Base-by-base conservation (phyloP, 2,113 vertebrate species). In the Panurus biarmicus region DNA sequence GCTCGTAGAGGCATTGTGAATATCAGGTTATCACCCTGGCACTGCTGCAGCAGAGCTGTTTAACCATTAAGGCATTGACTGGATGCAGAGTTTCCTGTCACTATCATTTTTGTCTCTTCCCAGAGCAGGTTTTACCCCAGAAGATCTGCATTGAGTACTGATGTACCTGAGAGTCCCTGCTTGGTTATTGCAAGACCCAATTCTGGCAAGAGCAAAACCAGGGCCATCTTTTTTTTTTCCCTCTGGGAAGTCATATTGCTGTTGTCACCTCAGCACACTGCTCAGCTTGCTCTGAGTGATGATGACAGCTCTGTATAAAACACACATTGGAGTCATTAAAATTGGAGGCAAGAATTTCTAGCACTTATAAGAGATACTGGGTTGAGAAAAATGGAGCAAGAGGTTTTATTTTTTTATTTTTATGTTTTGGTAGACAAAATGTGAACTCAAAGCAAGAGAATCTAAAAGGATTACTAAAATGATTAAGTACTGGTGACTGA, bases 1-100 rank as follows among this genome's bases (percentile, higher is more conserved):
- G 18, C 25, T 90, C 0, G 0, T n/a, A 24, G 38, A 57, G 15
- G 12, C 0, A 5, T 47, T 3, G 1, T 73, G 50, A 65, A n/a
- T 66, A 70, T 9, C 3, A 3, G 13, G 9, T 33, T 60, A 53
- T 65, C 9, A 36, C 12, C 15, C 24, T 11, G 12, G 33, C 47
- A 54, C 25, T 78, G 36, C 31, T 78, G 57, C 57, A 56, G 38
- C 38, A 56, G 44, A 50, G 44, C 21, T 86, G 25, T 71, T 80
- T 51, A 65, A 40, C 22, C 48, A 1, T 45, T 54, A 21, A 33
- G 15, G 10, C 25, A 24, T 14, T 73, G 40, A 33, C 36, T 76
- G 45, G 19, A 44, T 83, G 45, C 54, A 65, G 40, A 47, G 19
- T 50, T 76, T 25, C 33, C 3, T 10, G 44, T 42, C 40, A 21